Evolutionary conservation across 2,113 vertebrate genomes (phyloP), one percentile per base, ranked within the genome.

Genomic region (Rhinoptilus africanus): DNA sequence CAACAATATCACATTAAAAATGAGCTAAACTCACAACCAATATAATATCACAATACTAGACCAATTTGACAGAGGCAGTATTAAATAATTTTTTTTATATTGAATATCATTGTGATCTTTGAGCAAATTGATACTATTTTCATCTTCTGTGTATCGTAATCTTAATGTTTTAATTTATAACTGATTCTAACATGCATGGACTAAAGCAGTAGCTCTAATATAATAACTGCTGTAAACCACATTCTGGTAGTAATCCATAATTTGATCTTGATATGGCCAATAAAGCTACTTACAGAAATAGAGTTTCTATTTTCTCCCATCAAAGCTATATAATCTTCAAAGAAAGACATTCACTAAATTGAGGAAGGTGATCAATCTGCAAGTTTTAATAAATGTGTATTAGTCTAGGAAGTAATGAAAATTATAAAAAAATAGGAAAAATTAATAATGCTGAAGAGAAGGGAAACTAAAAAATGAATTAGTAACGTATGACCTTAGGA

Each of bases 81-180:
- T 72, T 47, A 91, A 93, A 96, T 77, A 41, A 48, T 23, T 57
- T 69, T 93, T 96, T 96, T 80, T 96, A 95, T 95, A 94, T n/a
- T 96, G 85, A 97, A 96, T 94, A 93, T 68, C 71, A 95, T 39
- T 24, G 17, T 8, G 22, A 75, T 69, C 88, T 39, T 91, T 50
- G 57, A 87, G 27, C 9, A 97, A 96, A 95, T 8, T 45, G 47
- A n/a, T 85, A 67, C 47, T 91, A 69, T 91, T 95, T 97, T 96
- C 69, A 95, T 84, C 54, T 82, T 92, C 74, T 75, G 68, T 83
- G 51, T 74, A 96, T 84, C 18, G 18, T 71, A 88, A 68, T 24
- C 96, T 92, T 96, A 91, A 77, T 72, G 34, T 84, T 93, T 89
- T 84, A 95, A 96, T 84, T 90, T 92, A 96, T 72, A 96, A 94